phyloP scores from a whole-genome alignment of 2,888 invertebrate species.

The Chironomus riparius region DNA sequence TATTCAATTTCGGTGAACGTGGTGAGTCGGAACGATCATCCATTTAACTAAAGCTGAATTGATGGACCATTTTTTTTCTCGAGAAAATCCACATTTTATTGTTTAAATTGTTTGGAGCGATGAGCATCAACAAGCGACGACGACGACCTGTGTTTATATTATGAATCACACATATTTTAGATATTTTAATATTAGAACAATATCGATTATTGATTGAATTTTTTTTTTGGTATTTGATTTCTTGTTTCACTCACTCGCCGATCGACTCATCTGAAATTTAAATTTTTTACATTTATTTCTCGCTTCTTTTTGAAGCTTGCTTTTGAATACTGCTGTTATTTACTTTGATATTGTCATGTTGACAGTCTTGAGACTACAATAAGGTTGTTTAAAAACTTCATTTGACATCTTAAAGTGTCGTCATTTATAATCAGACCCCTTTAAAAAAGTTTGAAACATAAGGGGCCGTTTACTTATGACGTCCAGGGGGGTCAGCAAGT shows the following conservation, averaged over 20 bases:
- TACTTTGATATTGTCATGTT: too few species aligned
- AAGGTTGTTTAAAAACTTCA: too few species aligned
- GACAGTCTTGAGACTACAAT: too few species aligned
- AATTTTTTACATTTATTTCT: neutral
- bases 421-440: too few species aligned
- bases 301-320: neutral
- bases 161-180: constrained; percentile 13
- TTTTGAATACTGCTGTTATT: too few species aligned
- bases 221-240: neutral
- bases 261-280: neutral
- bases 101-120: neutral
- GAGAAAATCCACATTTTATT: neutral
- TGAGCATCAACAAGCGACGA: neutral
- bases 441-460: too few species aligned
- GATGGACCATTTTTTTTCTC: constrained; percentile 9
- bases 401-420: too few species aligned
- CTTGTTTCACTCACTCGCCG: neutral
- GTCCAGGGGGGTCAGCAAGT: too few species aligned
- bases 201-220: constrained; percentile 19
- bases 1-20: neutral
- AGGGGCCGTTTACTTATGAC: too few species aligned
- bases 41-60: constrained; percentile 15
- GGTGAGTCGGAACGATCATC: neutral
- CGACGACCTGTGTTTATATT: neutral
- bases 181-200: constrained; percentile 8